Conservation (phyloP, 2,113 vertebrate species). For the Camarhynchus parvulus region DNA sequence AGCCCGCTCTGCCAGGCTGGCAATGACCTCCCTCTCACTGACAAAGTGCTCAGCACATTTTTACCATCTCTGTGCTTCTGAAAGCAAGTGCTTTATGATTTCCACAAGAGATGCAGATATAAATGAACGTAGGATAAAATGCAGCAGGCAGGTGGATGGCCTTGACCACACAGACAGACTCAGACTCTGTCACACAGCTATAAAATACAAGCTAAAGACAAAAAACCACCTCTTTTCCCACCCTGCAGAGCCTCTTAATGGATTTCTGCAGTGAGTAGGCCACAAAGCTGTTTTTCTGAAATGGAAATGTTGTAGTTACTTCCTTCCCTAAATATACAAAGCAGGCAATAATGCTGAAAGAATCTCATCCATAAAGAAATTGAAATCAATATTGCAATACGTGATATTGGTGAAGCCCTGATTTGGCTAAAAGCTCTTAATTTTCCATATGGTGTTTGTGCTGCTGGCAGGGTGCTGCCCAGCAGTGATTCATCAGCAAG, state of each 20-base stretch:
- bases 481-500: constrained; percentile 3
- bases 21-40: not conserved
- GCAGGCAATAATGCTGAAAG: not conserved
- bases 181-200: not conserved
- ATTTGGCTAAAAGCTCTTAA: constrained; percentile 24
- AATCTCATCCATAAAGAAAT: not conserved
- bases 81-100: not conserved
- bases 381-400: constrained; percentile 11
- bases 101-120: not conserved
- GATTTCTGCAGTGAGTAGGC: constrained; percentile 13
- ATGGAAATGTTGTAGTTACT: constrained; percentile 6
- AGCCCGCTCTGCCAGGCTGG: not conserved
- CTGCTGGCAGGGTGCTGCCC: not conserved
- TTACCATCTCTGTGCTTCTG: not conserved
- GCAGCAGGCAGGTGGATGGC: not conserved
- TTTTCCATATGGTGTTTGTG: not conserved
- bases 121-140: not conserved
- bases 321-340: not conserved
- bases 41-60: not conserved
- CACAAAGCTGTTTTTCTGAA: constrained; percentile 30
- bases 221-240: not conserved
- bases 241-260: not conserved
- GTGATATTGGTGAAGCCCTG: not conserved
- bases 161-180: not conserved
- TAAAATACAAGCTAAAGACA: not conserved